Percentiles rank a stretch among this genome's conserved stretches.
These are phyloP conservation scores for Chrysotoxum bicinctum DNA, from an alignment of 2,888 invertebrate species.

Conservation along the genomic window DNA sequence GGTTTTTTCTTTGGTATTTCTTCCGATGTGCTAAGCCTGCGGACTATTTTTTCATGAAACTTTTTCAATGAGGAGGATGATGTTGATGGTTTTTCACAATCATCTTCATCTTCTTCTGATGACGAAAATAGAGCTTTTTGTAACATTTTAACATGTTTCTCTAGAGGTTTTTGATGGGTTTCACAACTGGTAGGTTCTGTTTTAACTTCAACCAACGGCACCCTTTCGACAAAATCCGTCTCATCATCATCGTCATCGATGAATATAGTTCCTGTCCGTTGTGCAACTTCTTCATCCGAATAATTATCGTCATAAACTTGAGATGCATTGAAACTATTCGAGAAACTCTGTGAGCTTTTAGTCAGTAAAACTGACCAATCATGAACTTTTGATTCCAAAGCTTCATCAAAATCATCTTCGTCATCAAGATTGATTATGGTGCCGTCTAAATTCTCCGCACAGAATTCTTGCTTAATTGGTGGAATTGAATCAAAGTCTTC, in stretches of 20 bases:
- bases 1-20: slow-evolving; percentile 35
- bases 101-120: neutral
- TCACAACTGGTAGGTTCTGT: neutral
- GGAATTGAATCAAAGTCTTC: neutral
- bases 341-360: slow-evolving; percentile 75
- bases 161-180: neutral
- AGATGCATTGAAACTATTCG: slow-evolving; percentile 74
- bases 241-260: slow-evolving; percentile 52
- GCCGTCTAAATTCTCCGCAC: neutral
- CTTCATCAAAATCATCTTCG: slow-evolving; percentile 77
- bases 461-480: slow-evolving; percentile 11
- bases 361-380: slow-evolving; percentile 76
- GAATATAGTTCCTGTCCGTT: slow-evolving; percentile 31
- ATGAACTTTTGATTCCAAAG: slow-evolving; percentile 75
- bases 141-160: neutral
- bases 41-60: neutral
- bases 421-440: slow-evolving; percentile 33
- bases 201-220: neutral
- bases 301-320: slow-evolving; percentile 75
- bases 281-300: slow-evolving; percentile 44
- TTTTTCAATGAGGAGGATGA: neutral
- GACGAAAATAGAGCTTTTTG: neutral
- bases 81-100: neutral
- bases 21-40: slow-evolving; percentile 14
- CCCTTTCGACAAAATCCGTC: neutral